These are phyloP conservation scores for Zaprionus davidi DNA, from an alignment of 1,140 invertebrate species.

Conservation along the genomic window DNA sequence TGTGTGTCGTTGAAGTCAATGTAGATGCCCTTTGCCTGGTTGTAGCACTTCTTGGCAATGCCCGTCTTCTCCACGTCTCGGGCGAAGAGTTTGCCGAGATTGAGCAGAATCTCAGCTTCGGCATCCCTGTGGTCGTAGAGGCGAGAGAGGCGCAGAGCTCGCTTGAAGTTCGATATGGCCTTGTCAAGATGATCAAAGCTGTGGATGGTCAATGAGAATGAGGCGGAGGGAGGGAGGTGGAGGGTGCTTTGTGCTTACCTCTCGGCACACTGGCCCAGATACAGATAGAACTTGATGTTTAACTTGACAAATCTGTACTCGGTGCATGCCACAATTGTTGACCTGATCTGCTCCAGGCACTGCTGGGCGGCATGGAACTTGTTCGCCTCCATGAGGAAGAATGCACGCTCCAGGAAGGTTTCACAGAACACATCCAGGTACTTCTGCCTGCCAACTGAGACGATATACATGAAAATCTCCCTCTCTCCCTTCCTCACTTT, in stretches of 20 bases:
- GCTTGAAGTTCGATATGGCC: slow-evolving; percentile 61
- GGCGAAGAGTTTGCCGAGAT: slow-evolving; percentile 71
- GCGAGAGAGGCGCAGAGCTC: slow-evolving; percentile 54
- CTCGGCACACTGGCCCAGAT: slow-evolving; percentile 62
- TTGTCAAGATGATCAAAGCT: slow-evolving; percentile 56
- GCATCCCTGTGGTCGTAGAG: slow-evolving; percentile 41
- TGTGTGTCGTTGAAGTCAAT: slow-evolving; percentile 69
- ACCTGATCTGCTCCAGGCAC: slow-evolving; percentile 64
- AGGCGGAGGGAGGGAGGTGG: neutral
- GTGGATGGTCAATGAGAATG: neutral
- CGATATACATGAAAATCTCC: neutral
- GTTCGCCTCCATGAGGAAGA: slow-evolving; percentile 63
- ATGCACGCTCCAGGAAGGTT: slow-evolving; percentile 62
- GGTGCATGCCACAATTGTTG: slow-evolving; percentile 51
- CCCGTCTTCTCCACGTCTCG: slow-evolving; percentile 48
- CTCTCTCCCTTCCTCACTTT: too few species aligned
- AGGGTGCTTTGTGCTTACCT: slow-evolving; percentile 31
- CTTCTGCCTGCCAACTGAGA: slow-evolving; percentile 63
- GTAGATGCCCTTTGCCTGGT: slow-evolving; percentile 70
- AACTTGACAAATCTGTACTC: slow-evolving; percentile 67
- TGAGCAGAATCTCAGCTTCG: slow-evolving; percentile 63
- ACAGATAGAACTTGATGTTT: slow-evolving; percentile 67
- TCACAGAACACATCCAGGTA: slow-evolving; percentile 71
- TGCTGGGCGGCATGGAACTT: slow-evolving; percentile 59
- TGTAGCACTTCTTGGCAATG: slow-evolving; percentile 70